Evolutionary conservation across 2,888 invertebrate species (phyloP), one percentile per base, ranked within the genome.

Genomic region (Acanthoscelides obtectus): DNA sequence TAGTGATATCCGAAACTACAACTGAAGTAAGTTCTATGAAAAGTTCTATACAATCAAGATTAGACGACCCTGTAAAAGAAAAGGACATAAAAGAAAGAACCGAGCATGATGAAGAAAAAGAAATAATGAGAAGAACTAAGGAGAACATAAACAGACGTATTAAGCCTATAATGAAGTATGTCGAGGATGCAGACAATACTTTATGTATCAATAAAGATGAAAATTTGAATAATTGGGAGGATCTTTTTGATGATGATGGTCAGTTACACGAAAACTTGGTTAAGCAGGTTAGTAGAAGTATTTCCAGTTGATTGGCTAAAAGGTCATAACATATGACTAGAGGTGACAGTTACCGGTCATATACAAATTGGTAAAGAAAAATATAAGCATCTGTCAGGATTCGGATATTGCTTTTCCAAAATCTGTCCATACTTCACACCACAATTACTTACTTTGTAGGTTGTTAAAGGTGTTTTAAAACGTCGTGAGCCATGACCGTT

Each of bases 191-290:
- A 67, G 80, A 80, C 72, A 78, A 83, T 72, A 79, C 79, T 20
- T 75, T 83, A 70, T 75, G 77, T 69, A 82, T 82, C 72, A 80
- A 73, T 66, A 77, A 78, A 74, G 73, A 77, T 67, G 80, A 81
- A 69, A 79, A 80, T 72, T 76, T 84, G 27, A 81, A 83, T 69
- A 82, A 84, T 75, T 85, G 85, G 85, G 85, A 85, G 75, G 85
- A 85, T 77, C 80, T 85, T 71, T 84, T 84, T 76, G 81, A 83
- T 76, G 83, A 83, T 65, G 79, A 82, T 69, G 84, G 84, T 3
- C 81, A 84, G 71, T 71, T 81, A 70, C 79, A 81, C 71, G 81
- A 81, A 70, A 78, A 81, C 67, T 73, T 81, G 69, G 75, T 82
- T 65, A 78, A 78, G 73, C 79, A 82, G 74, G 81, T 81, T 76